Conservation (phyloP, 1,140 invertebrate genomes). For the Bicyclus anynana region DNA sequence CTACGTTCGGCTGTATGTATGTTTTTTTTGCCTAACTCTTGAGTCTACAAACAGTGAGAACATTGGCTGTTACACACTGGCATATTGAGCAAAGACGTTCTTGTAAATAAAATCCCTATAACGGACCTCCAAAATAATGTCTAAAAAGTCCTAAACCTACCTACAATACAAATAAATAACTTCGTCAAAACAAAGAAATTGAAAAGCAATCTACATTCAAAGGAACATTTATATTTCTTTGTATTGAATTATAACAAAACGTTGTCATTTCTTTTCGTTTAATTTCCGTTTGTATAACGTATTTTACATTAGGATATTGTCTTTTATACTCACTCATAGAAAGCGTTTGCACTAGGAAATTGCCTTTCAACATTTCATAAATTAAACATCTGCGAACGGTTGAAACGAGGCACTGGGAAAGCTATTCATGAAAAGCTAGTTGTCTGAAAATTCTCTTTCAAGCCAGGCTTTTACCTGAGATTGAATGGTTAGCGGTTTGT, state of each 20-base stretch:
- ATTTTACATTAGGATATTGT: neutral
- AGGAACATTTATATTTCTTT: neutral
- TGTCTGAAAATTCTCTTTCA: constrained; percentile 4
- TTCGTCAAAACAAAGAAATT: neutral
- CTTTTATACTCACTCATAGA: neutral
- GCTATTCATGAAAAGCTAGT: neutral
- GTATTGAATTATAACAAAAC: neutral
- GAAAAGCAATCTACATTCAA: neutral
- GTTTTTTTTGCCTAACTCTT: too few relatives aligned
- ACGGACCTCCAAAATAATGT: too few relatives aligned
- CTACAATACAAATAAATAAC: too few relatives aligned
- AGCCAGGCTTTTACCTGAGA: neutral
- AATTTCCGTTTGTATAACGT: neutral
- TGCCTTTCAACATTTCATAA: constrained; percentile 1
- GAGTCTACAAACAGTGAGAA: too few relatives aligned
- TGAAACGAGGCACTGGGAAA: neutral
- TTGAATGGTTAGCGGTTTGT: neutral
- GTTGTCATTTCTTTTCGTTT: neutral
- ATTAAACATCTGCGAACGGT: constrained; percentile 2
- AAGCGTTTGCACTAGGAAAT: constrained; percentile 2
- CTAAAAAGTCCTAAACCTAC: too few relatives aligned
- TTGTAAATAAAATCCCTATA: too few relatives aligned
- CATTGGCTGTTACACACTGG: too few relatives aligned
- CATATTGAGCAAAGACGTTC: too few relatives aligned
- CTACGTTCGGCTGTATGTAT: too few relatives aligned